These are phyloP conservation scores for Lithobates sylvaticus DNA, from an alignment of 2,797 vertebrate species.

Conservation along the genomic window DNA sequence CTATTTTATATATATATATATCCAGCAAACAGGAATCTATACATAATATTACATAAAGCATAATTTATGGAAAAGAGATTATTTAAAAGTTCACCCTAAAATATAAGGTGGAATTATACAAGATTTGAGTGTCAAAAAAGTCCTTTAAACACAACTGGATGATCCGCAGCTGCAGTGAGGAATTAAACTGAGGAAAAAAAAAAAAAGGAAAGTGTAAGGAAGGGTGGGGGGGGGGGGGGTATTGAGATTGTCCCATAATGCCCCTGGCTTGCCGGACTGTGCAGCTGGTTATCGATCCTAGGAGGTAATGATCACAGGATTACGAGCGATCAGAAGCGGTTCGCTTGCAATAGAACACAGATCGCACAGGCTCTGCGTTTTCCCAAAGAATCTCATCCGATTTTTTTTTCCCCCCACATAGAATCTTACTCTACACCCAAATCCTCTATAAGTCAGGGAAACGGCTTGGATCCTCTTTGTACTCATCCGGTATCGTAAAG, in stretches of 20 bases:
- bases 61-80: constrained; percentile 71
- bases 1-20: constrained; percentile 64
- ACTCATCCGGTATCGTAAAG: constrained; percentile 94
- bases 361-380: neutral
- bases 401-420: neutral
- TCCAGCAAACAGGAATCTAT: constrained; percentile 72
- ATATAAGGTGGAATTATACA: constrained; percentile 6
- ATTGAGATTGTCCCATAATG: constrained; percentile 12
- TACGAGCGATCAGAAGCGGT: neutral
- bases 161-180: neutral
- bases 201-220: neutral
- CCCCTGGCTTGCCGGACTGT: constrained; percentile 62
- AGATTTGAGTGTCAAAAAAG: neutral
- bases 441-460: constrained; percentile 91
- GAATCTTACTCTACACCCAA: constrained; percentile 5
- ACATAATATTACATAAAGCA: constrained; percentile 77
- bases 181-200: constrained; percentile 7
- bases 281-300: constrained; percentile 60
- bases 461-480: constrained; percentile 97
- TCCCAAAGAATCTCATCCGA: neutral
- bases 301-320: neutral
- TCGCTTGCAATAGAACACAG: neutral
- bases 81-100: constrained; percentile 66
- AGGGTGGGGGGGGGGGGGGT: neutral
- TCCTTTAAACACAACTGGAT: neutral